Evolutionary conservation across 2,888 invertebrate species (phyloP).

Genomic region (Lycophotia porphyrea): DNA sequence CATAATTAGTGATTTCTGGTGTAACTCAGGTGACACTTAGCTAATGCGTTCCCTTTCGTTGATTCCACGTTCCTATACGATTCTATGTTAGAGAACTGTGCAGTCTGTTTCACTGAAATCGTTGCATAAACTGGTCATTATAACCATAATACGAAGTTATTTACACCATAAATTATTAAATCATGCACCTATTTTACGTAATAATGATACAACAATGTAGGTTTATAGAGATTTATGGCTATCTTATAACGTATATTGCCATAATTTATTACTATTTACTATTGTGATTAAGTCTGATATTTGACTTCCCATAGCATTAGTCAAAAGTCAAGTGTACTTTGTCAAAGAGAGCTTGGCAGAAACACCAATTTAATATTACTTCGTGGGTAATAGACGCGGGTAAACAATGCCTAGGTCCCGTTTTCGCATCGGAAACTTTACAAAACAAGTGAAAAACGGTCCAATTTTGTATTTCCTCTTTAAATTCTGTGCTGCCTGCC

Average conservation of each 20-base stretch:
- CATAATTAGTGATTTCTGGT: slow-evolving; percentile 10
- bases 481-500: neutral
- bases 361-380: neutral
- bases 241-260: neutral
- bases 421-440: neutral
- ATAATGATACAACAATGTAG: slow-evolving; percentile 13
- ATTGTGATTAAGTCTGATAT: neutral
- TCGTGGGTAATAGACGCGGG: neutral
- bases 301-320: neutral
- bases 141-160: neutral
- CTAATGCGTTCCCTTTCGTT: slow-evolving; percentile 40
- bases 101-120: slow-evolving; percentile 19
- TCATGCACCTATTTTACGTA: slow-evolving; percentile 19
- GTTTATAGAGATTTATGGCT: neutral
- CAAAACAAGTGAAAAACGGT: neutral
- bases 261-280: neutral
- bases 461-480: neutral
- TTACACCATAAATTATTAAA: slow-evolving; percentile 24
- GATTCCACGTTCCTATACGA: slow-evolving; percentile 8
- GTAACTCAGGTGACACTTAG: slow-evolving; percentile 7
- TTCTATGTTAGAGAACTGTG: neutral
- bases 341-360: neutral
- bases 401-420: neutral
- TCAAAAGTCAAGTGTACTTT: neutral
- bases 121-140: slow-evolving; percentile 28